Evolutionary conservation across 2,888 invertebrate genomes (phyloP), one percentile per base, ranked within the genome.

Genomic region (Malachius bipustulatus): DNA sequence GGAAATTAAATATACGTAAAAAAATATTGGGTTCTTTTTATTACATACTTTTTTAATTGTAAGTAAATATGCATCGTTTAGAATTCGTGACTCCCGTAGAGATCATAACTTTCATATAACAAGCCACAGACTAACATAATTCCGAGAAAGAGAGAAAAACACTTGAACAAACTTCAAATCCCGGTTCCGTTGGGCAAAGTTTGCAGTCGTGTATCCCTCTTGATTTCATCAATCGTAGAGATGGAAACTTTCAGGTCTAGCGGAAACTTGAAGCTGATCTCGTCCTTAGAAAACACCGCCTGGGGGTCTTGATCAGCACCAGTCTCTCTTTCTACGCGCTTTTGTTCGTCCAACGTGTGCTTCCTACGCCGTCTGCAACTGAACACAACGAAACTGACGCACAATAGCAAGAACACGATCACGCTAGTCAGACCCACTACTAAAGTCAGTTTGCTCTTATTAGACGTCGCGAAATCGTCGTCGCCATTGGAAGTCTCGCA

Each of bases 321-420:
- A 6, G 42, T 35, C 32, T 51, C 52, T 14, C 41, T 16, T n/a
- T 47, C 45, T 10, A 45, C 41, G 8, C 53, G 56, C 41, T 60
- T 57, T 37, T 55, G 58, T 26, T 56, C 56, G 33, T 48, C 47
- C 28, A 49, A 31, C 57, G 82, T 82, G 30, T 74, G 73, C 3
- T 78, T 77, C 3, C 78, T 74, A 44, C 77, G 71, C 38, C 75
- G 74, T 28, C 77, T 69, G 47, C 79, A 75, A 49, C 78, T 81
- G 48, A 73, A 71, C 34, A 80, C 63, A 2, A 59, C 63, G 34
- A 66, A 63, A 13, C 57, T 54, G 38, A 62, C 56, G 15, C 66
- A 62, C 28, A 70, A 55, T 24, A 69, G 53, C 11, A 68, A 55
- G 37, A 70, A 68, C 2, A 74, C 66, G 24, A 71, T 46, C 38